Percentiles rank a stretch among this genome's conserved stretches.
phyloP scores from a whole-genome alignment of 1,140 invertebrate species.

The Galleria mellonella region DNA sequence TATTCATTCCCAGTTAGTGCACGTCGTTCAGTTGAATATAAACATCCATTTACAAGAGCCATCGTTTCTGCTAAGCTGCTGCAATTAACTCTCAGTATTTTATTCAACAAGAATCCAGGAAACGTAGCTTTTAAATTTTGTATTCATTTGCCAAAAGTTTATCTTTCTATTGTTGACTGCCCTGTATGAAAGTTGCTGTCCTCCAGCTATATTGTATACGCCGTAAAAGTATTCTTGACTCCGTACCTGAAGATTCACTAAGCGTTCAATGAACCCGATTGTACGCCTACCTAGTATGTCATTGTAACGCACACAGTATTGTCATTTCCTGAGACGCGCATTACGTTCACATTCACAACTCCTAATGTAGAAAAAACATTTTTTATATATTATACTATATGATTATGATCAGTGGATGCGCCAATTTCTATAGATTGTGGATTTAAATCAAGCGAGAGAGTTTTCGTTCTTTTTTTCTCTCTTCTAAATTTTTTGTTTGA shows the following conservation, averaged over 20 bases:
- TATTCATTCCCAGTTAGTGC: slow-evolving; percentile 12
- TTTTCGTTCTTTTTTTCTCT: no score
- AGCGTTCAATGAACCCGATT: slow-evolving; percentile 54
- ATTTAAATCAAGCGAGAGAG: no score
- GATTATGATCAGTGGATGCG: no score
- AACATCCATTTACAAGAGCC: slow-evolving; percentile 1
- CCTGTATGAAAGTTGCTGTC: slow-evolving; percentile 14
- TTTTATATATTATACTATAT: no score
- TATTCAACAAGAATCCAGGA: slow-evolving; percentile 16
- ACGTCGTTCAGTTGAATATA: neutral
- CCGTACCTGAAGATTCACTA: slow-evolving; percentile 51
- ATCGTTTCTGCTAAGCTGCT: slow-evolving; percentile 11
- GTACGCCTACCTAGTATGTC: slow-evolving; percentile 54
- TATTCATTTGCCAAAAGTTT: slow-evolving; percentile 22
- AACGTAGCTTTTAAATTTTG: slow-evolving; percentile 23
- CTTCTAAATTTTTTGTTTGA: no score
- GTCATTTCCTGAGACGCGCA: slow-evolving; percentile 27
- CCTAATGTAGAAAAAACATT: neutral
- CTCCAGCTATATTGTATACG: slow-evolving; percentile 12
- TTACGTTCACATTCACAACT: neutral
- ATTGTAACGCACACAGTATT: slow-evolving; percentile 50
- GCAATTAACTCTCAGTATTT: slow-evolving; percentile 9
- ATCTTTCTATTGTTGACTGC: slow-evolving; percentile 11
- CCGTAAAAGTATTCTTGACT: slow-evolving; percentile 26
- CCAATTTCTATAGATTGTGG: no score